These are phyloP conservation scores for Lochmaea capreae DNA, from an alignment of 2,888 invertebrate species.

Conservation along the genomic window DNA sequence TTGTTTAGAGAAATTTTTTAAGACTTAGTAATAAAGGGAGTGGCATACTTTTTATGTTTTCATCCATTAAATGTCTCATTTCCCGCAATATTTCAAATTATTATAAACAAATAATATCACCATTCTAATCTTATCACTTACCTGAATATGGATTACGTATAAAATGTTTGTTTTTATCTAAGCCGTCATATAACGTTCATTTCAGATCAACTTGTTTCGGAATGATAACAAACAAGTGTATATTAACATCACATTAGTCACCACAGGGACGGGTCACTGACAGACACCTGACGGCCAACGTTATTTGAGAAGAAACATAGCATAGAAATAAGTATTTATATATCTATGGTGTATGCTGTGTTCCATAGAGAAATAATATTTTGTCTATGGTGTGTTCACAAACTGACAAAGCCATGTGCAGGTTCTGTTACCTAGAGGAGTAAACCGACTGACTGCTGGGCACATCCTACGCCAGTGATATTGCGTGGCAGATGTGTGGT, in stretches of 20 bases:
- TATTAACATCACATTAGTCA: conserved; percentile 16
- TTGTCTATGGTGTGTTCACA: too few species aligned
- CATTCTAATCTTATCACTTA: conserved; percentile 27
- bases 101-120: background rate
- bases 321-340: background rate
- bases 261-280: background rate
- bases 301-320: background rate
- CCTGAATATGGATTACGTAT: conserved; percentile 32
- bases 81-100: conserved; percentile 18
- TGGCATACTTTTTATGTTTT: conserved; percentile 35
- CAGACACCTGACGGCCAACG: background rate
- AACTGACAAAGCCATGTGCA: too few species aligned
- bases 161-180: conserved; percentile 25
- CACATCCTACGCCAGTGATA: too few species aligned
- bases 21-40: conserved; percentile 39
- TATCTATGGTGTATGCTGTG: too few species aligned
- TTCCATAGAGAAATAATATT: too few species aligned
- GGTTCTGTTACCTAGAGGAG: too few species aligned
- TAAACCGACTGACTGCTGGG: too few species aligned
- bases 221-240: conserved; percentile 12
- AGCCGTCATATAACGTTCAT: conserved; percentile 33
- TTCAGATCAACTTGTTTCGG: background rate
- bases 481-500: too few species aligned
- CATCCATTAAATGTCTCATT: background rate
- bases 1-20: conserved; percentile 10